These are phyloP conservation scores for Malacoctenus gilli DNA, from an alignment of 2,797 vertebrate species.

Conservation along the genomic window DNA sequence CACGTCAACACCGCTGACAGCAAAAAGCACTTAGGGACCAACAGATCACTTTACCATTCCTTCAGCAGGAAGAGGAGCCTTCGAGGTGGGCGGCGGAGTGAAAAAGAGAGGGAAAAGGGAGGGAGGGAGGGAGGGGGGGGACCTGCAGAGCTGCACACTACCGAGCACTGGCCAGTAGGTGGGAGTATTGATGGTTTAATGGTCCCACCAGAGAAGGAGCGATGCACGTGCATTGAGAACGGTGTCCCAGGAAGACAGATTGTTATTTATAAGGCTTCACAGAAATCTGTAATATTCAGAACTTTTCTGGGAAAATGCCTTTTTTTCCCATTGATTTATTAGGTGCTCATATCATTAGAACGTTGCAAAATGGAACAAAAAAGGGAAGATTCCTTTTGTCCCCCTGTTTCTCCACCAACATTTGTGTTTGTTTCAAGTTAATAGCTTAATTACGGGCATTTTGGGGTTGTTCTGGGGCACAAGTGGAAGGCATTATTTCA, in stretches of 20 bases:
- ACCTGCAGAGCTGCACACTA: conserved; percentile 26
- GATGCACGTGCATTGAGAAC: neutral
- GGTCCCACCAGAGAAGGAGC: neutral
- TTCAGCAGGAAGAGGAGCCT: conserved; percentile 63
- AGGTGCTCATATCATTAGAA: too few species aligned
- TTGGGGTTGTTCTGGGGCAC: conserved; percentile 53
- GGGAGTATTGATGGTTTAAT: conserved; percentile 78
- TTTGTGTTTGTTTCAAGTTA: conserved; percentile 53
- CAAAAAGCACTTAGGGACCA: conserved; percentile 77
- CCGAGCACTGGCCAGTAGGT: conserved; percentile 75
- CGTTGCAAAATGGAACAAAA: conserved; percentile 17
- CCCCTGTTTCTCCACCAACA: conserved; percentile 10
- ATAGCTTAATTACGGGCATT: conserved; percentile 70
- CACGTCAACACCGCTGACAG: conserved; percentile 78
- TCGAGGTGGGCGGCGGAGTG: conserved; percentile 57
- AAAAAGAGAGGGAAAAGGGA: conserved; percentile 42
- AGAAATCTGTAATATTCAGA: too few species aligned
- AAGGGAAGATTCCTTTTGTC: conserved; percentile 27
- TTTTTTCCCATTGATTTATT: too few species aligned
- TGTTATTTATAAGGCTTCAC: too few species aligned
- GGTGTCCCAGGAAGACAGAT: too few species aligned
- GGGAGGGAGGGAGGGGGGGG: conserved; percentile 3
- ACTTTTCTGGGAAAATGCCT: too few species aligned
- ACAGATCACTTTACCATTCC: conserved; percentile 81
- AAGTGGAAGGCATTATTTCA: conserved; percentile 75